Evolutionary conservation across 1,140 invertebrate genomes (phyloP).

Genomic region (Maconellicoccus hirsutus): DNA sequence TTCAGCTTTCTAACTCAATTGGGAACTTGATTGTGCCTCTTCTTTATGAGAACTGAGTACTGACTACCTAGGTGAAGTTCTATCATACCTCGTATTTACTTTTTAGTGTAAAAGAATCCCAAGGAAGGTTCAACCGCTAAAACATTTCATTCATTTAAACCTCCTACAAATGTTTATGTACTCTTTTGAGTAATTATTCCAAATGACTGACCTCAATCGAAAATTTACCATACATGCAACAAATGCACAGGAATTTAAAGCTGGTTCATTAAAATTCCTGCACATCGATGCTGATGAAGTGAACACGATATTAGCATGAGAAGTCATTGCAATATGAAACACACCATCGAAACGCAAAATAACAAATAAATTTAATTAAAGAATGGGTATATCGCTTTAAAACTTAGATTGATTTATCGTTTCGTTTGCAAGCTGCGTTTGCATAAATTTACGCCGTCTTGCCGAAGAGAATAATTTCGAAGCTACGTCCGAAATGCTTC

Average conservation of each 20-base stretch:
- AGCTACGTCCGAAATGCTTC: conserved; percentile 2
- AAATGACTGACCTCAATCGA: too few relatives aligned
- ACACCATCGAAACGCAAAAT: not conserved
- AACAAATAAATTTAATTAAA: conserved; percentile 10
- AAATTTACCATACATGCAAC: not conserved
- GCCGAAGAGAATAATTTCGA: not conserved
- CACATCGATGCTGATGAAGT: not conserved
- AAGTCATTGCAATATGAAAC: not conserved
- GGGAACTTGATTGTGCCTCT: too few relatives aligned
- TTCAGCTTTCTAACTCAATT: too few relatives aligned
- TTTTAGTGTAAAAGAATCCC: too few relatives aligned
- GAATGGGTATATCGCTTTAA: not conserved
- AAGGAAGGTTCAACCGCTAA: too few relatives aligned
- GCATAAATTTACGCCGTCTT: not conserved
- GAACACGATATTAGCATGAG: not conserved
- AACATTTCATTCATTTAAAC: too few relatives aligned
- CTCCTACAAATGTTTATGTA: too few relatives aligned
- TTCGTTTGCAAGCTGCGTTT: conserved; percentile 7
- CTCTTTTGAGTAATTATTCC: too few relatives aligned
- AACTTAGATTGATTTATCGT: conserved; percentile 4
- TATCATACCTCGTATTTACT: too few relatives aligned
- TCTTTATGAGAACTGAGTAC: too few relatives aligned
- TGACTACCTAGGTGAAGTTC: too few relatives aligned
- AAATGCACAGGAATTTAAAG: not conserved
- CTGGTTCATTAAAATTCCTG: not conserved